Evolutionary conservation across 2,888 invertebrate genomes (phyloP), one percentile per base, ranked within the genome.

Genomic region (Daptonema setosum): DNA sequence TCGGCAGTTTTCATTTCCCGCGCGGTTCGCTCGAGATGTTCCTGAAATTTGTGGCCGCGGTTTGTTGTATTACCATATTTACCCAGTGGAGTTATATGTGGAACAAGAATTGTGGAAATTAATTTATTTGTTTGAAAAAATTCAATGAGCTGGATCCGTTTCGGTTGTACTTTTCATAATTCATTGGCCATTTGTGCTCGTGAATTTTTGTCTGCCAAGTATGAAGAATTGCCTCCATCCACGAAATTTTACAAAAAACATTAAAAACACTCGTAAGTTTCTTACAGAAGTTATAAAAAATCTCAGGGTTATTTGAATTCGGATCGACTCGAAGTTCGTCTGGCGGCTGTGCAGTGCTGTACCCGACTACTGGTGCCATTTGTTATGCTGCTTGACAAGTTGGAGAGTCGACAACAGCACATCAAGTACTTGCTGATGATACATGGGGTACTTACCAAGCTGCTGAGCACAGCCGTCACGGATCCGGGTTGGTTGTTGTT

Each of bases 261-360:
- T n/a, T n/a, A n/a, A n/a, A n/a, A n/a, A n/a, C n/a, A n/a, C n/a
- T n/a, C n/a, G n/a, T n/a, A n/a, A n/a, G n/a, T n/a, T n/a, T n/a
- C n/a, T n/a, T n/a, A n/a, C n/a, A n/a, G n/a, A n/a, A n/a, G n/a
- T n/a, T n/a, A n/a, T n/a, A n/a, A n/a, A n/a, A n/a, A n/a, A n/a
- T 29, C 64, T 52, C 52, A 67, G 68, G 65, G 67, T 25, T 68
- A 67, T 55, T 75, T 97, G 51, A 82, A 81, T 22, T 85, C 85
- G 67, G 91, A 93, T 26, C 26, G 17, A 8, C 11, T 5, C 26
- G 5, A 26, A 5, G 82, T 97, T 14, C 79, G 87, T 28, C 74
- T 93, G 61, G 91, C 95, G 74, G 87, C 95, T 20, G 95, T 97
- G 0, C 81, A 83, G 69, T 93, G 93, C 0, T 87, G 91, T 66